Percentiles rank a stretch among this genome's conserved stretches.
Conservation (phyloP, 2,113 vertebrate species). For the Pterocles gutturalis region DNA sequence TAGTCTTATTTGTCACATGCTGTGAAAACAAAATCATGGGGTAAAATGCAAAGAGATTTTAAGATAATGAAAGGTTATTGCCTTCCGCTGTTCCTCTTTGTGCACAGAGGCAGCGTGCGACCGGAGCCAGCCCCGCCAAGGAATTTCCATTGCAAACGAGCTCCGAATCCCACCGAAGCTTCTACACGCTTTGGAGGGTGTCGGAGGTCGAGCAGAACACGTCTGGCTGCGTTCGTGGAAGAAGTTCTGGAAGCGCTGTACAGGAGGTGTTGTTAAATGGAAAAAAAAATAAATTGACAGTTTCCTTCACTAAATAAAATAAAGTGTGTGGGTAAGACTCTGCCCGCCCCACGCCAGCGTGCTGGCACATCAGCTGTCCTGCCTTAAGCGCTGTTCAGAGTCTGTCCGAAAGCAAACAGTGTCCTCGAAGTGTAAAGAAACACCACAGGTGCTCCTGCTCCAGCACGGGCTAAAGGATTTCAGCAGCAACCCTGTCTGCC, state of each 20-base stretch:
- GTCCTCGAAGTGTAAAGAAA: neutral
- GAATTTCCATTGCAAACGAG: neutral
- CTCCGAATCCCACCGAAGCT: neutral
- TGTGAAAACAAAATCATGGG: neutral
- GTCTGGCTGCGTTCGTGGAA: neutral
- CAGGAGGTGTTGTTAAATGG: neutral
- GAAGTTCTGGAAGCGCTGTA: neutral
- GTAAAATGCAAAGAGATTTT: neutral
- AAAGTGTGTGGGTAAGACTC: neutral
- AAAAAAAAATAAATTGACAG: neutral
- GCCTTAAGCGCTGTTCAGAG: neutral
- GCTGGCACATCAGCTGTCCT: rapidly evolving
- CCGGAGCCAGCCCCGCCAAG: neutral
- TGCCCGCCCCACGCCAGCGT: rapidly evolving
- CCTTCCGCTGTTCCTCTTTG: neutral
- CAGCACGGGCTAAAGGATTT: neutral
- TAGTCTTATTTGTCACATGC: neutral
- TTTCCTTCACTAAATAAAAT: neutral
- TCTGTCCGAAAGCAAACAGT: neutral
- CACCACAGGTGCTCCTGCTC: rapidly evolving
- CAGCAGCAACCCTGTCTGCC: rapidly evolving
- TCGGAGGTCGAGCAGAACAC: neutral
- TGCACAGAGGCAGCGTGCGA: neutral
- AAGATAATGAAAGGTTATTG: neutral
- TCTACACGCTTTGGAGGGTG: neutral